Evolutionary conservation across 1,140 invertebrate species (phyloP).

Genomic region (Hylyphantes graminicola): DNA sequence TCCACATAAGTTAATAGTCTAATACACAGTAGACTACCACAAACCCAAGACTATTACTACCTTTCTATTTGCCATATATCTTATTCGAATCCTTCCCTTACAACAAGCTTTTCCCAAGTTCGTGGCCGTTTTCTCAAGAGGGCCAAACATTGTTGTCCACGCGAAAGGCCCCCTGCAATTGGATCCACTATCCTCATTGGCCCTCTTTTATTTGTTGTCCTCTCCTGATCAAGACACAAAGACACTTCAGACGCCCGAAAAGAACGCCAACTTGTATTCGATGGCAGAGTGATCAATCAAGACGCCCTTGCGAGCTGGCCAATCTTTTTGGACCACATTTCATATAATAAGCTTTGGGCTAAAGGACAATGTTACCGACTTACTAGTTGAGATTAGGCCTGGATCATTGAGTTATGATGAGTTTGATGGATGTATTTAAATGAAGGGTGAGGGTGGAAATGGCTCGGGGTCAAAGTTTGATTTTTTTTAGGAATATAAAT

Average conservation of each 20-base stretch:
- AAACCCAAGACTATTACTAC: too few relatives aligned
- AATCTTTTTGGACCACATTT: slow-evolving; percentile 50
- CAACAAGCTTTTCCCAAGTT: neutral
- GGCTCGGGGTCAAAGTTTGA: too few relatives aligned
- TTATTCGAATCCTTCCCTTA: too few relatives aligned
- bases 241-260: slow-evolving; percentile 42
- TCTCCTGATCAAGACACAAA: slow-evolving; percentile 25
- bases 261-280: slow-evolving; percentile 48
- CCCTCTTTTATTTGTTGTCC: slow-evolving; percentile 30
- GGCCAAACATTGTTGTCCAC: slow-evolving; percentile 12
- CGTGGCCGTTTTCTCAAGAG: neutral
- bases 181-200: slow-evolving; percentile 29
- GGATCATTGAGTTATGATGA: too few relatives aligned
- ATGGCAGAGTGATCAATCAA: slow-evolving; percentile 50
- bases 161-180: slow-evolving; percentile 15
- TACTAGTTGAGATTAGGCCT: too few relatives aligned
- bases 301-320: slow-evolving; percentile 16
- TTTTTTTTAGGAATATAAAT: too few relatives aligned
- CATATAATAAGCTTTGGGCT: slow-evolving; percentile 30
- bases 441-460: too few relatives aligned
- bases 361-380: neutral
- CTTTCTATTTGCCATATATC: too few relatives aligned
- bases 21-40: too few relatives aligned
- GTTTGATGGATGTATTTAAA: too few relatives aligned
- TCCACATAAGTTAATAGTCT: too few relatives aligned